Evolutionary conservation across 2,888 invertebrate species (phyloP).

Genomic region (Tuberolachnus salignus): DNA sequence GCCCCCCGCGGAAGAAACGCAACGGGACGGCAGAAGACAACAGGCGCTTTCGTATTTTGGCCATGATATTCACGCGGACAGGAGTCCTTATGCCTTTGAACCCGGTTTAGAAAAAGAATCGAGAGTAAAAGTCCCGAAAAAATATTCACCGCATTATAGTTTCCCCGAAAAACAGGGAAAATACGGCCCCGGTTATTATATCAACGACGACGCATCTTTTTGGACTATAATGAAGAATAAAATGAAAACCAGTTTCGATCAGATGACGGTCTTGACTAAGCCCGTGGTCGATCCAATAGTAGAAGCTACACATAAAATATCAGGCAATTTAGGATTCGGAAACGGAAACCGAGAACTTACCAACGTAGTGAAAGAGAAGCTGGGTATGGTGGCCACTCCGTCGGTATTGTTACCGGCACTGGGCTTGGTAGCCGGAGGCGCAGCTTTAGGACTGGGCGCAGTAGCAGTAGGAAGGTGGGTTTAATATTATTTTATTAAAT

Average conservation of each 20-base stretch:
- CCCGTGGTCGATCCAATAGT: constrained; percentile 76
- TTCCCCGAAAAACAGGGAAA: constrained; percentile 60
- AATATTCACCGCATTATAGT: constrained; percentile 49
- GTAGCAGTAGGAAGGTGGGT: constrained; percentile 73
- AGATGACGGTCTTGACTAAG: constrained; percentile 71
- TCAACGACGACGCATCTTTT: constrained; percentile 67
- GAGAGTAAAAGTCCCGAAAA: constrained; percentile 58
- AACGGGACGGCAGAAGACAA: constrained; percentile 59
- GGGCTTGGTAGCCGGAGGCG: constrained; percentile 81
- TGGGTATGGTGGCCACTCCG: constrained; percentile 67
- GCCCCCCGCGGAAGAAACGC: constrained; percentile 44
- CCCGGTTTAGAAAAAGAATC: constrained; percentile 61
- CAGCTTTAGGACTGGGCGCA: constrained; percentile 80
- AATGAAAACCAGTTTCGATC: constrained; percentile 73
- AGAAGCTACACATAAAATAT: constrained; percentile 80
- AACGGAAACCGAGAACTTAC: constrained; percentile 59
- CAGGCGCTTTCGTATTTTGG: constrained; percentile 64
- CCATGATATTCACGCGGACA: constrained; percentile 67
- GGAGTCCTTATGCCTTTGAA: constrained; percentile 67
- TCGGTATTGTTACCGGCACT: constrained; percentile 76
- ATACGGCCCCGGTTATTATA: constrained; percentile 57
- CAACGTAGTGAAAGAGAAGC: constrained; percentile 68
- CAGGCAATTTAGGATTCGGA: constrained; percentile 73
- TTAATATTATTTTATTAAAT: neutral
- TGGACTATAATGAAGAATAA: constrained; percentile 78